Conservation (phyloP, 2,113 vertebrate species). For the Pomatorhinus ruficollis region DNA sequence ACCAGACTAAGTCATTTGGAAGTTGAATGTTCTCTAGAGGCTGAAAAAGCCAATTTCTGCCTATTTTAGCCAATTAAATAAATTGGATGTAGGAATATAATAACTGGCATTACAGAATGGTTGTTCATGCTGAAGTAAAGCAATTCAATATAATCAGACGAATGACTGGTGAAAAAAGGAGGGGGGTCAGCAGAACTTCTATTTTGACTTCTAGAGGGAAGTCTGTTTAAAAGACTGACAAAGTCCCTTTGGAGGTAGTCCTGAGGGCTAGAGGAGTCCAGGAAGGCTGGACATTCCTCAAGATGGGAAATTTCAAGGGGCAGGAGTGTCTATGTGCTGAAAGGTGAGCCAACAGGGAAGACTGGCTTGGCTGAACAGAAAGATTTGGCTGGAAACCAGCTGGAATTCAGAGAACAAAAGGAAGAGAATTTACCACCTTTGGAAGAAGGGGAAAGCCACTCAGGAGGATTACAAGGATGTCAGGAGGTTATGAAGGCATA, state of each 20-base stretch:
- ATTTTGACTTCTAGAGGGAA: not conserved
- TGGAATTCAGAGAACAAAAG: not conserved
- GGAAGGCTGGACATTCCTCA: not conserved
- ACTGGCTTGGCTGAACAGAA: not conserved
- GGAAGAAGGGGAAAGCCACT: not conserved
- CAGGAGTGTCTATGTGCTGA: not conserved
- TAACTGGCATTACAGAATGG: not conserved
- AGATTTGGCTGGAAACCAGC: not conserved
- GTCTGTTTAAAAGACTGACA: not conserved
- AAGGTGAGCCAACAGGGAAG: fast-evolving
- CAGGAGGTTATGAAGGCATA: not conserved
- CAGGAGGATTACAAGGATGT: not conserved
- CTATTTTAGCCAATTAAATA: not conserved
- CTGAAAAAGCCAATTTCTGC: not conserved
- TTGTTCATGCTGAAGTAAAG: not conserved
- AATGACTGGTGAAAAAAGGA: not conserved
- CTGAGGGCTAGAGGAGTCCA: not conserved
- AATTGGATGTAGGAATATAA: not conserved
- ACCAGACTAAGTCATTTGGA: not conserved
- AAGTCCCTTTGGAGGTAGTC: not conserved
- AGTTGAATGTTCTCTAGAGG: not conserved
- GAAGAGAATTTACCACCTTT: not conserved
- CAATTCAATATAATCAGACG: not conserved
- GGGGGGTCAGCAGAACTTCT: not conserved
- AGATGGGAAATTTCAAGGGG: not conserved